A percentile compares a stretch with the other conserved stretches of the same genome.
phyloP scores from a whole-genome alignment of 2,888 invertebrate genomes.

The Nycteola revayana region DNA sequence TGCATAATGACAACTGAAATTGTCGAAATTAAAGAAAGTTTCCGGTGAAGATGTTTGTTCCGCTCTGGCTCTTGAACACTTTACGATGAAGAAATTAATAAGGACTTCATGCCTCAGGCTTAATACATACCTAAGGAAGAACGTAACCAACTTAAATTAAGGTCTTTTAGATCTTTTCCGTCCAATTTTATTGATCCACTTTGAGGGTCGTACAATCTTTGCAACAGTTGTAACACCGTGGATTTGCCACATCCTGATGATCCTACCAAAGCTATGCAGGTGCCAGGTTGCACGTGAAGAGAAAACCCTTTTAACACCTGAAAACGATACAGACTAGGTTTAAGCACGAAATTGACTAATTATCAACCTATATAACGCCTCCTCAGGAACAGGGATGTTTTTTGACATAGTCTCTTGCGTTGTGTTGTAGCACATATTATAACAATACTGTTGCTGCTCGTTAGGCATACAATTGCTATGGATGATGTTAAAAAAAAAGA shows the following conservation, averaged over 20 bases:
- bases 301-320: conserved; percentile 86
- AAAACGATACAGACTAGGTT: conserved; percentile 5
- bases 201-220: conserved; percentile 87
- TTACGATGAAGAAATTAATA: no score
- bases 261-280: conserved; percentile 88
- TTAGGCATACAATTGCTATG: no score
- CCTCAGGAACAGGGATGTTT: not conserved
- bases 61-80: no score
- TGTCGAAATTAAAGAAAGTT: no score
- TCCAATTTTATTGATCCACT: conserved; percentile 83
- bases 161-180: conserved; percentile 83
- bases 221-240: conserved; percentile 89
- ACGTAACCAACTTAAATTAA: conserved; percentile 90
- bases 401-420: no score
- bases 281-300: conserved; percentile 84
- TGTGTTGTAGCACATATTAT: no score
- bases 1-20: no score
- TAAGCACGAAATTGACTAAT: not conserved
- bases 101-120: not conserved
- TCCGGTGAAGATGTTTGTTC: no score
- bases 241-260: conserved; percentile 92
- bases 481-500: no score
- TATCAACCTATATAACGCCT: not conserved
- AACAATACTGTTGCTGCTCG: no score
- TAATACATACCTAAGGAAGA: conserved; percentile 84